phyloP scores from a whole-genome alignment of 2,797 vertebrate species.

The Chrosomus eos region DNA sequence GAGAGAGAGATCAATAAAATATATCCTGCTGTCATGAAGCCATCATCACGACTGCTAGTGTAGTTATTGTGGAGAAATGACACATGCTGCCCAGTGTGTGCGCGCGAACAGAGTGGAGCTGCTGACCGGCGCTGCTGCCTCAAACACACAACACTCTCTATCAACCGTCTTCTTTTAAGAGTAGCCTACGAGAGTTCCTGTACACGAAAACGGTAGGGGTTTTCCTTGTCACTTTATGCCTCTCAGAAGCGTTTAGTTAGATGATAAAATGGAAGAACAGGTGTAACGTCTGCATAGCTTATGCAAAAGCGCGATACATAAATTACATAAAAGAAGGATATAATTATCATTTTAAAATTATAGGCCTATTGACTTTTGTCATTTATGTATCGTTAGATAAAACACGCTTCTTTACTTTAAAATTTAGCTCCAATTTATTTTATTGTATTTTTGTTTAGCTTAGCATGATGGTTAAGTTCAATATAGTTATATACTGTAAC shows the following conservation, averaged over 20 bases:
- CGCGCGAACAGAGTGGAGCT: not conserved
- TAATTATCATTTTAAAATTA: not conserved
- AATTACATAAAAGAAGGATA: too few species aligned
- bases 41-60: not conserved
- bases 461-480: not conserved
- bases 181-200: conserved; percentile 9
- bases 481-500: too few species aligned
- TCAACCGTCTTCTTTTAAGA: not conserved
- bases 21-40: conserved; percentile 3
- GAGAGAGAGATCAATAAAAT: conserved; percentile 21
- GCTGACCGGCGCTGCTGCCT: not conserved
- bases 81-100: not conserved
- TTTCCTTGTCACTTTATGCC: not conserved
- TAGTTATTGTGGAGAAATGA: conserved; percentile 23
- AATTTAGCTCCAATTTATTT: not conserved
- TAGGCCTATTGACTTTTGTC: not conserved
- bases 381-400: not conserved
- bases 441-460: not conserved
- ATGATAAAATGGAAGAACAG: conserved; percentile 9
- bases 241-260: not conserved
- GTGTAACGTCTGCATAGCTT: conserved; percentile 3
- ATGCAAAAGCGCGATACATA: not conserved
- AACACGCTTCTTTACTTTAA: not conserved
- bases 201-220: conserved; percentile 21
- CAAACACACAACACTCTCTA: not conserved